A percentile compares a stretch with the other conserved stretches of the same genome.
phyloP scores from a whole-genome alignment of 2,113 vertebrate genomes.

The Myiagra hebetior region DNA sequence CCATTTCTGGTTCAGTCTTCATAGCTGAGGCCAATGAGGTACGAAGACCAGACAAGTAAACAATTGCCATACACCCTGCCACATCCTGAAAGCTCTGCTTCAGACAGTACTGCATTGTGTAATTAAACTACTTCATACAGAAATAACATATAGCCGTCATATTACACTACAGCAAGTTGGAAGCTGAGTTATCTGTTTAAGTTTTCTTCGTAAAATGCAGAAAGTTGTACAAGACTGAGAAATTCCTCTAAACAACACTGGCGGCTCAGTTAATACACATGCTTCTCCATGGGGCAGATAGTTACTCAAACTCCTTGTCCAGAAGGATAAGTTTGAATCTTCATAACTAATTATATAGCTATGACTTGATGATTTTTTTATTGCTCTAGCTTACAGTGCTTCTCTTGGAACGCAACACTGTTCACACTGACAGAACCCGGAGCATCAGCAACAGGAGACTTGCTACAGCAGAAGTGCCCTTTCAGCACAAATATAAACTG shows the following conservation, averaged over 20 bases:
- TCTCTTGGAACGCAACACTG: background rate
- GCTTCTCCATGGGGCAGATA: accelerated
- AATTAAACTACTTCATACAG: background rate
- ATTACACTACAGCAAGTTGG: background rate
- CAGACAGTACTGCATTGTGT: background rate
- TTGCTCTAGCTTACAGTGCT: background rate
- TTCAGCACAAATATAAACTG: background rate
- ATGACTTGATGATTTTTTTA: background rate
- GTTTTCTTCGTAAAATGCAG: background rate
- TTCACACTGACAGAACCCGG: background rate
- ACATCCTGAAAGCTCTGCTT: background rate
- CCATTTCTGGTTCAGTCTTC: background rate
- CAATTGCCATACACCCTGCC: accelerated
- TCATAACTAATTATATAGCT: background rate
- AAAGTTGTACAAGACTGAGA: background rate
- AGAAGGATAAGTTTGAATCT: background rate
- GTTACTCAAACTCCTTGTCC: background rate
- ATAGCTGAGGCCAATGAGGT: background rate
- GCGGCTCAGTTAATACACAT: background rate
- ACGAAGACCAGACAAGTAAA: background rate
- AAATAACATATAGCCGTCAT: background rate
- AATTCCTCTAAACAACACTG: background rate
- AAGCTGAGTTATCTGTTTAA: background rate
- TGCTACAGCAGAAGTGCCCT: background rate
- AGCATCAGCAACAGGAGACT: background rate